Conservation (phyloP, 2,888 invertebrate species). For the Pterostichus niger region DNA sequence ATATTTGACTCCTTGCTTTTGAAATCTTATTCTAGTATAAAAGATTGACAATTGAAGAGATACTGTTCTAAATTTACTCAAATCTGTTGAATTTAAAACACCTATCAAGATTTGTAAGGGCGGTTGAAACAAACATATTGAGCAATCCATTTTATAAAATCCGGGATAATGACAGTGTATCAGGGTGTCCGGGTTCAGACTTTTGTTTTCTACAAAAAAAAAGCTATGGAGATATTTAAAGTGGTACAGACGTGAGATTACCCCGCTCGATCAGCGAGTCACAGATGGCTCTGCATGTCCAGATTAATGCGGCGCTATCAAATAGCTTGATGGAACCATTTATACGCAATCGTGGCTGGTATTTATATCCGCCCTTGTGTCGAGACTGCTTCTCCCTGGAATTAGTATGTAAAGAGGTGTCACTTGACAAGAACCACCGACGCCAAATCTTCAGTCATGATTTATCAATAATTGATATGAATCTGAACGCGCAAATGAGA, state of each 20-base stretch:
- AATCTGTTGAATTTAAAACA: no score
- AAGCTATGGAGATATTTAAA: slow-evolving; percentile 40
- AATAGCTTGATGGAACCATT: slow-evolving; percentile 60
- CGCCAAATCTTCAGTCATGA: slow-evolving; percentile 12
- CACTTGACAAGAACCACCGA: slow-evolving; percentile 17
- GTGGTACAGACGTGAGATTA: slow-evolving; percentile 40
- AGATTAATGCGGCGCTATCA: slow-evolving; percentile 61
- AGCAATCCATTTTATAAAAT: no score
- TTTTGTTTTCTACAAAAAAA: slow-evolving; percentile 27
- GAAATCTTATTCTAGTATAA: no score
- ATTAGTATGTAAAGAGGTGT: slow-evolving; percentile 63
- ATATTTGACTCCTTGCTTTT: no score
- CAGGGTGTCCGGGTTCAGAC: not conserved
- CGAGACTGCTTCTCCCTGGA: not conserved
- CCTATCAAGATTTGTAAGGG: no score
- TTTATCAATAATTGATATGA: slow-evolving; percentile 15
- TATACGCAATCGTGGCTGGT: slow-evolving; percentile 57
- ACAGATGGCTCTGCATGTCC: slow-evolving; percentile 63
- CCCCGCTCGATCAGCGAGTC: slow-evolving; percentile 55
- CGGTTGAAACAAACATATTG: no score
- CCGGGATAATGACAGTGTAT: no score
- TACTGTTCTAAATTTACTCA: no score
- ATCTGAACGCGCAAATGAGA: no score
- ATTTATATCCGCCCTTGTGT: slow-evolving; percentile 51
- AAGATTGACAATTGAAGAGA: no score